phyloP scores from a whole-genome alignment of 2,888 invertebrate genomes.

The Gerosis bhagava region DNA sequence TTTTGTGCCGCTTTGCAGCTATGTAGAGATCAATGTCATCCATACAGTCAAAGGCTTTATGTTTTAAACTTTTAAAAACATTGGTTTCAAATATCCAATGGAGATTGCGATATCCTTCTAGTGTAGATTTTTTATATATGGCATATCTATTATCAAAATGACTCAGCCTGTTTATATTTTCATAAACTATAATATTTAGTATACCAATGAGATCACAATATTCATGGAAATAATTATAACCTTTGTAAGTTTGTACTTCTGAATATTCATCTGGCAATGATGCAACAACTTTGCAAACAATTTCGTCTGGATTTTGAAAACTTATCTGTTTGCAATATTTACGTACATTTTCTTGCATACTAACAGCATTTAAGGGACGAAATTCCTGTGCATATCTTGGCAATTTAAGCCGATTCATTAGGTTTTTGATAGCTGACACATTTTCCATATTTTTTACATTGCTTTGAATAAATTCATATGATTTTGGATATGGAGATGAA shows the following conservation, averaged over 20 bases:
- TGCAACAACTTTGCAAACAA: slow-evolving; percentile 75
- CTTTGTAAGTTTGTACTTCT: slow-evolving; percentile 56
- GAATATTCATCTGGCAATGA: slow-evolving; percentile 62
- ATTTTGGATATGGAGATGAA: slow-evolving; percentile 80
- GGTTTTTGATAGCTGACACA: slow-evolving; percentile 68
- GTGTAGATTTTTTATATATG: slow-evolving; percentile 79
- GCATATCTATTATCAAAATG: slow-evolving; percentile 73
- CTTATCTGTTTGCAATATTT: slow-evolving; percentile 77
- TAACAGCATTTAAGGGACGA: slow-evolving; percentile 60
- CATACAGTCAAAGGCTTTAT: slow-evolving; percentile 57
- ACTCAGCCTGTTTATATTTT: slow-evolving; percentile 74
- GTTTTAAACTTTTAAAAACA: slow-evolving; percentile 55
- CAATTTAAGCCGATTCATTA: slow-evolving; percentile 80
- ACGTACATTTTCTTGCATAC: slow-evolving; percentile 70
- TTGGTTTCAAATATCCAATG: slow-evolving; percentile 83
- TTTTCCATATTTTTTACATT: slow-evolving; percentile 81
- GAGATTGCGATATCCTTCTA: slow-evolving; percentile 75
- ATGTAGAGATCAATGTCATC: slow-evolving; percentile 64
- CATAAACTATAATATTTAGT: slow-evolving; percentile 77
- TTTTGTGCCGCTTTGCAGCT: slow-evolving; percentile 66
- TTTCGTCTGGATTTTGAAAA: slow-evolving; percentile 67
- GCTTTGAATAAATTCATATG: slow-evolving; percentile 85
- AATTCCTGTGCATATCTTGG: slow-evolving; percentile 69
- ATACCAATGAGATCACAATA: slow-evolving; percentile 78
- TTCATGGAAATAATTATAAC: slow-evolving; percentile 57